Evolutionary conservation across 2,888 invertebrate genomes (phyloP).

Genomic region (Apodemia zela): DNA sequence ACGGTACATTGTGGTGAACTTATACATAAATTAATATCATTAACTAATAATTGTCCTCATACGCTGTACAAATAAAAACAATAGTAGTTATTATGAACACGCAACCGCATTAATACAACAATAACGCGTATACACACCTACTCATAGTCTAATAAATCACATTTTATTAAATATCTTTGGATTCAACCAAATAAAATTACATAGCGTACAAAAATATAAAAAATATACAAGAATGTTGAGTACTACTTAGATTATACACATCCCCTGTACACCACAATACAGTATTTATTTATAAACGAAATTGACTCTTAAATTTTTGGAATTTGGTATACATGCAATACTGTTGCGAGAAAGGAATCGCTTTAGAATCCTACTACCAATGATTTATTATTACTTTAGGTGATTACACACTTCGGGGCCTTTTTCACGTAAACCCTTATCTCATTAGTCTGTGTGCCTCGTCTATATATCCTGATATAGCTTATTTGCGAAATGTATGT

Average conservation of each 20-base stretch:
- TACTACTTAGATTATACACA: slow-evolving; percentile 25
- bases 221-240: slow-evolving; percentile 53
- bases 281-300: slow-evolving; percentile 3
- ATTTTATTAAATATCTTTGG: slow-evolving; percentile 79
- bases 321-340: slow-evolving; percentile 25
- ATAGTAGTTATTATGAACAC: slow-evolving; percentile 46
- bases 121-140: slow-evolving; percentile 50
- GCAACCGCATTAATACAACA: slow-evolving; percentile 46
- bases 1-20: not conserved
- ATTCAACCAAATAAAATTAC: slow-evolving; percentile 72
- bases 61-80: slow-evolving; percentile 34
- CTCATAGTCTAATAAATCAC: slow-evolving; percentile 70
- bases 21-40: slow-evolving; percentile 5
- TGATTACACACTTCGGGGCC: too few species aligned
- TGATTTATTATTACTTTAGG: too few species aligned
- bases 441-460: too few species aligned
- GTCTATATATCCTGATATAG: too few species aligned
- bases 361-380: slow-evolving; percentile 24
- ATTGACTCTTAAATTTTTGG: slow-evolving; percentile 16
- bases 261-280: slow-evolving; percentile 16
- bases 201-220: slow-evolving; percentile 77
- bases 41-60: slow-evolving; percentile 4
- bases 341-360: slow-evolving; percentile 21
- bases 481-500: too few species aligned
- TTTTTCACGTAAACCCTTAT: too few species aligned